These are phyloP conservation scores for Neolamprologus hecqui DNA, from an alignment of 2,113 vertebrate genomes.

Conservation along the genomic window DNA sequence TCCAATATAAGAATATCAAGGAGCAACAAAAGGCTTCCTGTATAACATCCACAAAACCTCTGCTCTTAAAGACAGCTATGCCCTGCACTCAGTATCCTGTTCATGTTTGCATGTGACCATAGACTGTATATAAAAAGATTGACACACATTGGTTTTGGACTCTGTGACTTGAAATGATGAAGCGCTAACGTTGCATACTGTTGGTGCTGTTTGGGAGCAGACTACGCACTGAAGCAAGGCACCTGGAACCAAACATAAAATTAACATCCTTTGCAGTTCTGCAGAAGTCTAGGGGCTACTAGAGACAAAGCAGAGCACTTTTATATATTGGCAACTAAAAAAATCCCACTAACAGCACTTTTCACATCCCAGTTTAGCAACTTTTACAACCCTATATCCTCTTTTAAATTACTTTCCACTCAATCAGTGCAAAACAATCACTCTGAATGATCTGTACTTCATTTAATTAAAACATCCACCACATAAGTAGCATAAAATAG, in stretches of 20 bases:
- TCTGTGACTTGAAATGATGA: neutral
- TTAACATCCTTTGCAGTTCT: neutral
- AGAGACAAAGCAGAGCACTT: neutral
- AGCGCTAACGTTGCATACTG: accelerated
- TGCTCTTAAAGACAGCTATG: neutral
- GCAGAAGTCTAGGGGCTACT: neutral
- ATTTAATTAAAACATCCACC: neutral
- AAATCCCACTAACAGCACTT: neutral
- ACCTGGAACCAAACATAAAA: neutral
- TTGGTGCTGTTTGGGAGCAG: neutral
- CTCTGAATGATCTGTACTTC: neutral
- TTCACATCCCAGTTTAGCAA: neutral
- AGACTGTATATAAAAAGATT: neutral
- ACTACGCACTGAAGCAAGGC: accelerated
- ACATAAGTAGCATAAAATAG: neutral
- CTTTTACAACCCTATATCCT: neutral
- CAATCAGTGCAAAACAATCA: neutral
- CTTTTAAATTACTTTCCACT: neutral
- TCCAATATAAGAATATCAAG: neutral
- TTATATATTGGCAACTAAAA: neutral
- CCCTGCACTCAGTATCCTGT: neutral
- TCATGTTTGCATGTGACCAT: neutral
- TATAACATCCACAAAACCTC: neutral
- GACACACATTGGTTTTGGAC: neutral
- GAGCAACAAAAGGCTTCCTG: neutral